Percentiles rank a stretch among this genome's conserved stretches.
phyloP scores from a whole-genome alignment of 2,797 vertebrate genomes.

The Brachyalestes nurse region DNA sequence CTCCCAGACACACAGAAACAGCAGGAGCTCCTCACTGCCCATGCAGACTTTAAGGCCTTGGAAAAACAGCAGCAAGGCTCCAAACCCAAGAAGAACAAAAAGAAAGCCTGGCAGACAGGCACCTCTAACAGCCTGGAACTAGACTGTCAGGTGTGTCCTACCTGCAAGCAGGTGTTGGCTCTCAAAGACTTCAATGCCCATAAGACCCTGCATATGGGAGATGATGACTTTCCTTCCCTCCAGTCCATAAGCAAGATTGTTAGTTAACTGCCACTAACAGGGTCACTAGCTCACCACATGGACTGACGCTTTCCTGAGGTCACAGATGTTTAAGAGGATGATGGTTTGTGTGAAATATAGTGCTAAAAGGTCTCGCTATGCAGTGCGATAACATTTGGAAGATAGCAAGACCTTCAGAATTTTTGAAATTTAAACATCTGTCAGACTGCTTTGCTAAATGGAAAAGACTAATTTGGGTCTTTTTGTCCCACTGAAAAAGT shows the following conservation, averaged over 20 bases:
- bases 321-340: slow-evolving; percentile 27
- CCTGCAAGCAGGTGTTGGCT: slow-evolving; percentile 92
- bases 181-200: slow-evolving; percentile 88
- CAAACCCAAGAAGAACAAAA: slow-evolving; percentile 89
- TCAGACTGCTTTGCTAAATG: not conserved
- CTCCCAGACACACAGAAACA: slow-evolving; percentile 92
- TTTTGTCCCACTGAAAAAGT: not conserved
- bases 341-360: slow-evolving; percentile 23
- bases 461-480: slow-evolving; percentile 2
- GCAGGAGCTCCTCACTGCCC: slow-evolving; percentile 93
- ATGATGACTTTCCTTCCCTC: slow-evolving; percentile 95
- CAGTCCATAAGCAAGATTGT: slow-evolving; percentile 95
- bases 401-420: not conserved
- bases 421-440: slow-evolving; percentile 5
- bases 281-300: slow-evolving; percentile 20
- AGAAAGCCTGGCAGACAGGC: slow-evolving; percentile 84
- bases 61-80: slow-evolving; percentile 79
- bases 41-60: slow-evolving; percentile 79
- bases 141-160: slow-evolving; percentile 91
- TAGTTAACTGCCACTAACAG: slow-evolving; percentile 79
- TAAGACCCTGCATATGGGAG: slow-evolving; percentile 87
- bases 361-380: slow-evolving; percentile 14
- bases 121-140: slow-evolving; percentile 73
- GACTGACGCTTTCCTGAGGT: slow-evolving; percentile 32
- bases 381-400: slow-evolving; percentile 13